Evolutionary conservation across 2,888 invertebrate genomes (phyloP).

Genomic region (Caenorhabditis zanzibari): DNA sequence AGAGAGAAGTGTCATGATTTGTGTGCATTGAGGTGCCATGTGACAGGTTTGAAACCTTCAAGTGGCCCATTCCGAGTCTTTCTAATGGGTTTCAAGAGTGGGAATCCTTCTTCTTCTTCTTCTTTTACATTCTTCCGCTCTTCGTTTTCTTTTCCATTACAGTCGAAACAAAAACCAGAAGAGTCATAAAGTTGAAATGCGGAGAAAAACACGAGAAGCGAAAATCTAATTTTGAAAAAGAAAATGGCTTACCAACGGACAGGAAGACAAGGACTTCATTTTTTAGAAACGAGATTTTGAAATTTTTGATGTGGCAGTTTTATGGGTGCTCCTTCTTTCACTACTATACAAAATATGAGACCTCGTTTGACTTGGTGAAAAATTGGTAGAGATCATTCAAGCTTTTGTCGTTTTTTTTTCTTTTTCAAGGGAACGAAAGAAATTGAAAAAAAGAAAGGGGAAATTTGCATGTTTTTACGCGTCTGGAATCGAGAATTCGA

Average conservation of each 20-base stretch:
- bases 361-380: constrained; percentile 26
- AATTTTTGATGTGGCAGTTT: constrained; percentile 50
- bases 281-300: constrained; percentile 42
- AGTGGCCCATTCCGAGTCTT: constrained; percentile 43
- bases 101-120: constrained; percentile 21
- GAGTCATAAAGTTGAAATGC: constrained; percentile 46
- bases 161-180: constrained; percentile 8
- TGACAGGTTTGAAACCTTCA: constrained; percentile 61
- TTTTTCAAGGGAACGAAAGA: background rate
- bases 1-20: constrained; percentile 48
- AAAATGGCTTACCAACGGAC: constrained; percentile 18
- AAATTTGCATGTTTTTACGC: constrained; percentile 23
- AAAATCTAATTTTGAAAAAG: constrained; percentile 31
- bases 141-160: constrained; percentile 34
- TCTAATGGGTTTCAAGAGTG: constrained; percentile 36
- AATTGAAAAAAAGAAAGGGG: background rate
- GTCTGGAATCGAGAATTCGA: background rate
- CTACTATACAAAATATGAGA: constrained; percentile 37
- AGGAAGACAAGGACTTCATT: constrained; percentile 3
- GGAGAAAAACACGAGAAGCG: constrained; percentile 8
- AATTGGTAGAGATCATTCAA: constrained; percentile 15
- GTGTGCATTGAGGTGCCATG: constrained; percentile 45
- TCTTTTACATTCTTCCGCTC: constrained; percentile 5
- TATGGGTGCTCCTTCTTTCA: constrained; percentile 21
- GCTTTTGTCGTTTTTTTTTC: background rate